Conservation (phyloP, 2,113 vertebrate genomes). For the Sphaerodactylus townsendi region DNA sequence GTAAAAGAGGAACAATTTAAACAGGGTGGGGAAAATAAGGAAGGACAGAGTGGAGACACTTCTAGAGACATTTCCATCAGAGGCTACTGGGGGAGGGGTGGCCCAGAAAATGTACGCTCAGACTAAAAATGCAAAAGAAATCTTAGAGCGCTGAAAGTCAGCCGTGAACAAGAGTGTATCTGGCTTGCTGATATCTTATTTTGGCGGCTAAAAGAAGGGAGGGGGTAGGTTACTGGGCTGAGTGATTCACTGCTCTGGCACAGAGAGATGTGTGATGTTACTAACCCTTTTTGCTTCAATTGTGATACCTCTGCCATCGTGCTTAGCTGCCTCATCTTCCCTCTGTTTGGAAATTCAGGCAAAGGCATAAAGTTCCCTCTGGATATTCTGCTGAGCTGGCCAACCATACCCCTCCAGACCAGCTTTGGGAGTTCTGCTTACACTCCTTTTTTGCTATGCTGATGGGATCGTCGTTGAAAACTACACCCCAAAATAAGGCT, state of each 20-base stretch:
- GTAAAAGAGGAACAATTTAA: not conserved
- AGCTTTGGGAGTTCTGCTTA: not conserved
- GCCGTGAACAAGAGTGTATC: not conserved
- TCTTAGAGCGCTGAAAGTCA: not conserved
- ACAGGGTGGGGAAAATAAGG: not conserved
- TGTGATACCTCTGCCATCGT: conserved; percentile 9
- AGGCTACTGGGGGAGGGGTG: not conserved
- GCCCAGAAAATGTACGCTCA: not conserved
- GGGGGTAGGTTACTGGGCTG: not conserved
- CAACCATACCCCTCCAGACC: not conserved
- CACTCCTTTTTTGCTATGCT: not conserved
- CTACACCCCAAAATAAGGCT: not conserved
- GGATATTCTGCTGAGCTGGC: not conserved
- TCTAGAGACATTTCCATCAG: not conserved
- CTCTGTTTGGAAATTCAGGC: not conserved
- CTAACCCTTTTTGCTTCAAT: conserved; percentile 10
- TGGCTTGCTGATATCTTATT: not conserved
- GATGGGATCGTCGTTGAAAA: not conserved
- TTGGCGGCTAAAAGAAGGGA: not conserved
- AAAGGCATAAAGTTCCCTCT: not conserved
- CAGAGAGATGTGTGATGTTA: not conserved
- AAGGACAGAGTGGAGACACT: not conserved
- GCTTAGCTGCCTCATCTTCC: not conserved
- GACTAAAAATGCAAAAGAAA: not conserved
- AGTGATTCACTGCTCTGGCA: not conserved